A percentile compares a stretch with the other conserved stretches of the same genome.
These are phyloP conservation scores for Orthonyx spaldingii DNA, from an alignment of 2,113 vertebrate species.

Conservation along the genomic window DNA sequence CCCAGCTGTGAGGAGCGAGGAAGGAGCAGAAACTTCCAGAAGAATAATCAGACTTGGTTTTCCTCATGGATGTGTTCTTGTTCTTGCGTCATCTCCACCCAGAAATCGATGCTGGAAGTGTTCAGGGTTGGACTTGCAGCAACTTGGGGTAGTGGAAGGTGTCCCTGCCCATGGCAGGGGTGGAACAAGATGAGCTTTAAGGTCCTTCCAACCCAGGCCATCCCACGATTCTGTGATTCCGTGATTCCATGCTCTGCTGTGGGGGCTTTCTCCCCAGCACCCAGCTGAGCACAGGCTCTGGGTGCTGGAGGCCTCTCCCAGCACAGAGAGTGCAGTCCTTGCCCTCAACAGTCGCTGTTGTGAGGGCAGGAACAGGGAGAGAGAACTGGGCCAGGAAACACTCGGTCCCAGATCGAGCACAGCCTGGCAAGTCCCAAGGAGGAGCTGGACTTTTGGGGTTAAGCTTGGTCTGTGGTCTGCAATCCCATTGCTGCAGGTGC, in stretches of 20 bases:
- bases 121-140: background rate
- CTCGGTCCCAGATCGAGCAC: background rate
- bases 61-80: background rate
- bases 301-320: background rate
- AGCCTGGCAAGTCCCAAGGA: background rate
- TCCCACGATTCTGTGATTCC: background rate
- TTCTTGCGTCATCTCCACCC: background rate
- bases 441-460: background rate
- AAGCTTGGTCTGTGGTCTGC: background rate
- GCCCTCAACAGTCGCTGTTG: background rate
- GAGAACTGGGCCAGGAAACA: background rate
- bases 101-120: background rate
- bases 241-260: background rate
- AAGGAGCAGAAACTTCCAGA: background rate
- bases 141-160: fast-evolving
- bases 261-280: background rate
- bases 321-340: background rate
- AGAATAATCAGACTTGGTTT: background rate
- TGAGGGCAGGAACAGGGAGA: background rate
- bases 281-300: background rate
- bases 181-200: fast-evolving
- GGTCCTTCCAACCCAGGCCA: background rate
- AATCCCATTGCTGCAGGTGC: background rate
- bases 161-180: background rate
- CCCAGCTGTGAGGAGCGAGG: background rate